Evolutionary conservation across 2,888 invertebrate genomes (phyloP), one percentile per base, ranked within the genome.

Genomic region (Epinotia nisella): DNA sequence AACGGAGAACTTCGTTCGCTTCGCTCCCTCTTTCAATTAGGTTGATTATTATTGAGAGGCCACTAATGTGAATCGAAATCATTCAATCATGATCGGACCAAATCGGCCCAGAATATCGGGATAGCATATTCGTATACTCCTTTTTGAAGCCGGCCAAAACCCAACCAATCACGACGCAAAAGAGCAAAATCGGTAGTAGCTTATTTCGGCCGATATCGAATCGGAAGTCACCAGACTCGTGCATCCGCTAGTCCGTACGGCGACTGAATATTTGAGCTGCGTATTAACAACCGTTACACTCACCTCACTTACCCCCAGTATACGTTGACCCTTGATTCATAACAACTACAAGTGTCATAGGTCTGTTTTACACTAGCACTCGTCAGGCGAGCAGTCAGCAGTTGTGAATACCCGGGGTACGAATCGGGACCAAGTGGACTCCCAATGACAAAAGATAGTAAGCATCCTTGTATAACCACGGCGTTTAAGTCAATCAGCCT

Each of bases 241-340:
- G 39, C 65, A 19, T 71, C 71, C 71, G 68, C 29, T 45, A 15
- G 49, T 45, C 19, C 49, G 51, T 35, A 75, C 73, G 75, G 29
- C 9, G 21, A n/a, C 73, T 77, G 77, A 77, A 78, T 78, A 78
- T 76, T 77, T 77, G 70, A 76, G n/a, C 15, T 71, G 51, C n/a
- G 13, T 39, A 10, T 49, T 61, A 7, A 21, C 21, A 24, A 49
- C 10, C 24, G 15, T 4, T 7, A 7, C n/a, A n/a, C 49, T n/a
- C n/a, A n/a, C 7, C n/a, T 49, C 3, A 3, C n/a, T 49, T 1
- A n/a, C 13, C 13, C 5, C n/a, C 7, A 5, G n/a, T 49, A 49
- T 49, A 49, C 1, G 7, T 5, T n/a, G 49, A 49, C 5, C 49
- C 49, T 5, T 5, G 7, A 13, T 49, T 49, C n/a, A 49, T 15